These are phyloP conservation scores for Gobius niger DNA, from an alignment of 2,113 vertebrate genomes.

Conservation along the genomic window DNA sequence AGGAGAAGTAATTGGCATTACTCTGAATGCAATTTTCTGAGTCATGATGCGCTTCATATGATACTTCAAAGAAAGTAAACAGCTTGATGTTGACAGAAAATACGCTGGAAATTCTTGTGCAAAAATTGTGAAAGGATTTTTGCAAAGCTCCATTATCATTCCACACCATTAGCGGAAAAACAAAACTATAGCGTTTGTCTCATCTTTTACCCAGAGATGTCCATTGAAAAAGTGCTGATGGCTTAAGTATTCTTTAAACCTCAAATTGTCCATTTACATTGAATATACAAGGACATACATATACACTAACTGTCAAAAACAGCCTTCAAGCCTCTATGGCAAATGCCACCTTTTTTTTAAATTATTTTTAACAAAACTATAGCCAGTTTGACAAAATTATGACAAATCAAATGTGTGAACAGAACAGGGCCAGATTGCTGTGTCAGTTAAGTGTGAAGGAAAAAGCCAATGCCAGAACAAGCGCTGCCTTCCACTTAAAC, in stretches of 20 bases:
- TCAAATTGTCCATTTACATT: not conserved
- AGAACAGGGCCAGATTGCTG: not conserved
- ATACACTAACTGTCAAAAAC: not conserved
- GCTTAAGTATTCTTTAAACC: not conserved
- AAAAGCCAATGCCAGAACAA: slow-evolving; percentile 17
- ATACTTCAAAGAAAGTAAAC: not conserved
- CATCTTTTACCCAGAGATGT: no score
- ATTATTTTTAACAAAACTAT: not conserved
- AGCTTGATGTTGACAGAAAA: not conserved
- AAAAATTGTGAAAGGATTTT: not conserved
- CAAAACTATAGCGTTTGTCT: no score
- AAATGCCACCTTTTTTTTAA: not conserved
- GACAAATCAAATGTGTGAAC: not conserved
- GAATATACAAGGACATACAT: not conserved
- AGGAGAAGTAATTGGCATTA: not conserved
- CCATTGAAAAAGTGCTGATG: not conserved
- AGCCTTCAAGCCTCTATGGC: not conserved
- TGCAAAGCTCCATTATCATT: not conserved
- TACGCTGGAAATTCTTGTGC: no score
- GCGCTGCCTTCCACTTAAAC: slow-evolving; percentile 17
- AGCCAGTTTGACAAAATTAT: slow-evolving; percentile 9
- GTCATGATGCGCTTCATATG: not conserved
- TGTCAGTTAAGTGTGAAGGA: slow-evolving; percentile 14
- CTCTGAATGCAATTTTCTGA: not conserved
- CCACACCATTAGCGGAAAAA: no score